phyloP scores from a whole-genome alignment of 37 sponge, comb jelly and placozoan species.

The Beroe ovata region DNA sequence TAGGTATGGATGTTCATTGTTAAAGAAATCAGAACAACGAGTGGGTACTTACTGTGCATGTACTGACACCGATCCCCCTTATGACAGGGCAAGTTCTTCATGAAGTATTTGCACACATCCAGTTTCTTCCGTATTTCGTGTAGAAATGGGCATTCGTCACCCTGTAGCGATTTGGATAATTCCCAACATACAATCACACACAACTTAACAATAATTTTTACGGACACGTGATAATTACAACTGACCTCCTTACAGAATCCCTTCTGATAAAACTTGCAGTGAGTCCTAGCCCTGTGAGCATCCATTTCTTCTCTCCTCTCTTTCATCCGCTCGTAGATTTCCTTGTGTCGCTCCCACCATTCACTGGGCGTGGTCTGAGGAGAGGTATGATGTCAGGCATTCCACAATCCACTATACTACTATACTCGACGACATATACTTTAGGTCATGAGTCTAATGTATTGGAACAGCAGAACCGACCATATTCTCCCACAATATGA shows the following conservation, averaged over 20 bases:
- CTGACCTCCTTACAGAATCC: constrained; percentile 64
- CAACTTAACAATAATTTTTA: no score
- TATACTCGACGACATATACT: no score
- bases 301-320: constrained; percentile 46
- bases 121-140: constrained; percentile 53
- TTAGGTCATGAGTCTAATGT: no score
- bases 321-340: constrained; percentile 49
- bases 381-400: no score
- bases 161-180: no score
- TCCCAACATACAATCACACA: no score
- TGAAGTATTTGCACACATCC: constrained; percentile 66
- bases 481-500: no score
- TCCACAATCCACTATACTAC: no score
- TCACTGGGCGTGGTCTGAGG: constrained; percentile 39
- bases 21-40: no score
- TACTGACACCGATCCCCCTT: constrained; percentile 47
- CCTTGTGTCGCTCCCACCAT: constrained; percentile 67
- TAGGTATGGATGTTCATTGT: no score
- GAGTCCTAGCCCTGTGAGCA: constrained; percentile 30
- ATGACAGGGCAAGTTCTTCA: constrained; percentile 66
- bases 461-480: no score
- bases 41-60: constrained; percentile 48
- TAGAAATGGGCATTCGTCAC: constrained; percentile 10
- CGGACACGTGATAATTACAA: no score
- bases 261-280: constrained; percentile 57